Percentiles rank a stretch among this genome's conserved stretches.
Evolutionary conservation across 2,797 vertebrate genomes (phyloP).

Genomic region (Poecilia wingei): DNA sequence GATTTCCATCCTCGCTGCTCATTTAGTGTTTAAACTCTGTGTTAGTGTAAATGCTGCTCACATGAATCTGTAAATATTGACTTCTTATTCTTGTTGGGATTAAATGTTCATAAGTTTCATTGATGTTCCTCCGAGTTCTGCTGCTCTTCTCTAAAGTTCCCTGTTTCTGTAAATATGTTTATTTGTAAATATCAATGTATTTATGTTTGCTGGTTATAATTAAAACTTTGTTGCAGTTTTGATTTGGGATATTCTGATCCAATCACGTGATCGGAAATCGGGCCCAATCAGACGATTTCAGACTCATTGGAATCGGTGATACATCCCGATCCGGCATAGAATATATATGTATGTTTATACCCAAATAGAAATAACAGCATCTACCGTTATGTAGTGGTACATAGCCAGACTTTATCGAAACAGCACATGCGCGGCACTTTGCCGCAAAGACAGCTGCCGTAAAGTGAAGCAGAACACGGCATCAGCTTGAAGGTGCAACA

Average conservation of each 20-base stretch:
- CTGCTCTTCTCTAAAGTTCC: neutral
- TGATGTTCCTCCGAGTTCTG: neutral
- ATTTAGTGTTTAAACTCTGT: neutral
- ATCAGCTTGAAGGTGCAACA: too few species aligned
- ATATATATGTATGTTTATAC: too few species aligned
- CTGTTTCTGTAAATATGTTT: conserved; percentile 1
- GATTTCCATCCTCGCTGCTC: neutral
- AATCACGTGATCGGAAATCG: too few species aligned
- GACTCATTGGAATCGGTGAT: neutral
- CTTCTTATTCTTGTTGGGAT: neutral
- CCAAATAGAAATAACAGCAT: too few species aligned
- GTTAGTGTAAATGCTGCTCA: neutral
- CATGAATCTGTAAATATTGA: neutral
- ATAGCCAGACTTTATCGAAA: too few species aligned
- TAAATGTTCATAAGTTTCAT: neutral
- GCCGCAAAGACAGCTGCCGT: too few species aligned
- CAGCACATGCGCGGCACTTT: too few species aligned
- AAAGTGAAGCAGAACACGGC: too few species aligned
- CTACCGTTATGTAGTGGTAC: too few species aligned
- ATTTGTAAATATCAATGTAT: neutral
- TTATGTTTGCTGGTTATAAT: neutral
- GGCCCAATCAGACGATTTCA: neutral
- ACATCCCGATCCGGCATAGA: too few species aligned
- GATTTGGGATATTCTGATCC: too few species aligned
- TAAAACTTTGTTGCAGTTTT: neutral